Evolutionary conservation across 2,797 vertebrate genomes (phyloP), one percentile per base, ranked within the genome.

Genomic region (Rhabdophis nuchalis): DNA sequence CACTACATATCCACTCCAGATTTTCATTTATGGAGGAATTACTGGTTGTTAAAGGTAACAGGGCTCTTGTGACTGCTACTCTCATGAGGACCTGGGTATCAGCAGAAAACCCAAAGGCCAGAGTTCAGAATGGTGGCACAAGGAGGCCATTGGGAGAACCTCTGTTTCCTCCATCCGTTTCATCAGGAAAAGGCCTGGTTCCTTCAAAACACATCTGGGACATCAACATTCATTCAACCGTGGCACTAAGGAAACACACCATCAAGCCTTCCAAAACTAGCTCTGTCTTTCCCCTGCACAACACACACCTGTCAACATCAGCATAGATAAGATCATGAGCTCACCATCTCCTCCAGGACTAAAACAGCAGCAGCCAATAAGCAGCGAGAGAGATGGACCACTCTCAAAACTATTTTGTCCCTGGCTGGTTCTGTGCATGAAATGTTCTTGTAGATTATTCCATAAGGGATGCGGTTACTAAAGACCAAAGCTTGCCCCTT

Each of bases 1-100:
- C 87, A 86, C 93, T 61, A 92, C 92, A 58, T 92, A 87, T 89
- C 87, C 57, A 25, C 46, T 85, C 86, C n/a, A 85, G 11, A 1
- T 27, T 68, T 72, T 56, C 25, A 41, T 88, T 12, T 90, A 46
- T 82, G 90, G 82, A 82, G 72, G 88, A 94, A 90, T 92, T 87
- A 61, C 64, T 91, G 87, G 8, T 56, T 82, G 46, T 54, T 60
- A 60, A 87, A 77, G 50, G 10, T 2, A 58, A 89, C 12, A 77
- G 64, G 36, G n/a, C 41, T 68, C 87, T 50, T 82, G 32, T 56
- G 53, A 82, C 50, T 41, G 36, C n/a, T 29, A 8, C 32, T 2
- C 46, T 27, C 1, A 18, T 1, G 16, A 25, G 5, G 32, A n/a
- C 23, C 13, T 27, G 25, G 25, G 32, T 41, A 52, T 12, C 16